These are phyloP conservation scores for Tetragonula clypearis DNA, from an alignment of 1,140 invertebrate genomes.

Conservation along the genomic window DNA sequence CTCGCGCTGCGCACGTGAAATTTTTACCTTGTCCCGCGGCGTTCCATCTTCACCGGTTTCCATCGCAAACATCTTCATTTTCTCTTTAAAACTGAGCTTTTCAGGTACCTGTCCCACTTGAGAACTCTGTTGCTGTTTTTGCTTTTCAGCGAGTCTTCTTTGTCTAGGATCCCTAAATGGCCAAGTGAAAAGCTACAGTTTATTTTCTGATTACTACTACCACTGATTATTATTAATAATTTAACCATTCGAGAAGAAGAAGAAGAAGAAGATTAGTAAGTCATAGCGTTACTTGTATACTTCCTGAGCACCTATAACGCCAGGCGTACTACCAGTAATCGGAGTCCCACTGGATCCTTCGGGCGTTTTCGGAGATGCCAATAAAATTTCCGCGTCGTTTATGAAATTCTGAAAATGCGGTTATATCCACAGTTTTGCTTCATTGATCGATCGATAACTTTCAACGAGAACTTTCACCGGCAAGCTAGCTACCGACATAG, in stretches of 20 bases:
- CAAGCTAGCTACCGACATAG: background rate
- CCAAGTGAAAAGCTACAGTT: background rate
- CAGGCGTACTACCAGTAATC: slow-evolving; percentile 88
- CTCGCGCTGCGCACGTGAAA: slow-evolving; percentile 94
- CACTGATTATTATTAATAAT: background rate
- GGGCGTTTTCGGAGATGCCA: slow-evolving; percentile 88
- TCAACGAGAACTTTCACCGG: background rate
- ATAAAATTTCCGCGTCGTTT: slow-evolving; percentile 89
- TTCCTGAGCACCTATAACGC: slow-evolving; percentile 96
- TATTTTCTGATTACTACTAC: background rate
- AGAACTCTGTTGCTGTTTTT: slow-evolving; percentile 85
- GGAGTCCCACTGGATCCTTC: slow-evolving; percentile 82
- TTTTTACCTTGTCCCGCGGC: slow-evolving; percentile 95
- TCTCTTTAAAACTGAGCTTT: slow-evolving; percentile 96
- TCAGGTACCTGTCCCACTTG: slow-evolving; percentile 89
- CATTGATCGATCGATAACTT: background rate
- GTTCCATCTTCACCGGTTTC: slow-evolving; percentile 94
- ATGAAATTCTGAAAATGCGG: slow-evolving; percentile 86
- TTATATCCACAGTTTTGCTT: background rate
- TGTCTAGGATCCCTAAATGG: slow-evolving; percentile 89
- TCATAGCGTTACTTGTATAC: slow-evolving; percentile 90
- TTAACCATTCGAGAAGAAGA: background rate
- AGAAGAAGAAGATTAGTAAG: background rate
- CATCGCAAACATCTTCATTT: slow-evolving; percentile 98
- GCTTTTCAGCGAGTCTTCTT: slow-evolving; percentile 89